A percentile compares a stretch with the other conserved stretches of the same genome.
Conservation (phyloP, 1,140 invertebrate genomes). For the Drosophila tristis region DNA sequence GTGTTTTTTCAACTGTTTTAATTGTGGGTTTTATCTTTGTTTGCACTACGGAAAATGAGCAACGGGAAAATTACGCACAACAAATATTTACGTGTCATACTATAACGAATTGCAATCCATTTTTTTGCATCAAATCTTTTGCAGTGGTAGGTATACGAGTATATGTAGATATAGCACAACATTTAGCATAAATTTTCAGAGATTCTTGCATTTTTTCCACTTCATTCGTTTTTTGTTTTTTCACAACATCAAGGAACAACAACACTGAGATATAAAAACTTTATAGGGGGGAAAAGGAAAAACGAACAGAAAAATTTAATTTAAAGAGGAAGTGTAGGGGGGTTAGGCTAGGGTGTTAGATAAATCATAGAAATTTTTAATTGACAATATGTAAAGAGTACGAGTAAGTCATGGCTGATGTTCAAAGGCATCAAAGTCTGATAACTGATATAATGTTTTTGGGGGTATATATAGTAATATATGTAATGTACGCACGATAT, state of each 20-base stretch:
- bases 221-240: slow-evolving; percentile 36
- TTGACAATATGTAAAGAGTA: slow-evolving; percentile 12
- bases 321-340: slow-evolving; percentile 1
- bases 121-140: slow-evolving; percentile 11
- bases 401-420: neutral
- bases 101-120: slow-evolving; percentile 40
- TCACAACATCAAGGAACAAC: slow-evolving; percentile 77
- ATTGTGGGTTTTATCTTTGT: slow-evolving; percentile 26
- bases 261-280: slow-evolving; percentile 76
- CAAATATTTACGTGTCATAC: slow-evolving; percentile 65
- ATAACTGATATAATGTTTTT: slow-evolving; percentile 21
- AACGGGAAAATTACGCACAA: slow-evolving; percentile 62
- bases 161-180: slow-evolving; percentile 55
- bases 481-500: slow-evolving; percentile 18
- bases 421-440: slow-evolving; percentile 50
- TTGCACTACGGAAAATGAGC: slow-evolving; percentile 62
- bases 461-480: neutral
- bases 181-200: slow-evolving; percentile 46
- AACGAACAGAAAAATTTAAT: slow-evolving; percentile 31
- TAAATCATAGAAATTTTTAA: slow-evolving; percentile 17
- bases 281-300: slow-evolving; percentile 40
- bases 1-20: slow-evolving; percentile 14
- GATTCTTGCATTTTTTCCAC: slow-evolving; percentile 23
- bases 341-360: slow-evolving; percentile 20
- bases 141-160: slow-evolving; percentile 34